phyloP scores from a whole-genome alignment of 2,113 vertebrate genomes.

The Dryoscopus gambensis region DNA sequence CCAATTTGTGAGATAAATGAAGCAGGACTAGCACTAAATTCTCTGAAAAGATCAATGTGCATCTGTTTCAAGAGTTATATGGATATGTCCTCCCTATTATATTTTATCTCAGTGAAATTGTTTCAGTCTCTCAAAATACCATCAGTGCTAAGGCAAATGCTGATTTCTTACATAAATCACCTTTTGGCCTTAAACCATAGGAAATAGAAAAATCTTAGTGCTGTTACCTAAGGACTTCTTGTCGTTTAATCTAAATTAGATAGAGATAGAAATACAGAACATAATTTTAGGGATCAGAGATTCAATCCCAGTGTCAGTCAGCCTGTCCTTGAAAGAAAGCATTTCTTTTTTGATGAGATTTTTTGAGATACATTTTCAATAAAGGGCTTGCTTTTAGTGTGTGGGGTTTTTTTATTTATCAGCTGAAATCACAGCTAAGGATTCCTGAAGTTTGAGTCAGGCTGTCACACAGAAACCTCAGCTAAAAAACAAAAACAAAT shows the following conservation, averaged over 20 bases:
- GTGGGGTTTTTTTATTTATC: neutral
- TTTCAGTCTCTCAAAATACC: neutral
- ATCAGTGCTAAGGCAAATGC: neutral
- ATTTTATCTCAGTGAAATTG: neutral
- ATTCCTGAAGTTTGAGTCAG: neutral
- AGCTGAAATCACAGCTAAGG: neutral
- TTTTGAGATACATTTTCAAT: neutral
- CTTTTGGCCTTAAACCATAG: neutral
- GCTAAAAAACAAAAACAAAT: neutral
- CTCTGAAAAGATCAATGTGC: neutral
- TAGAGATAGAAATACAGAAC: neutral
- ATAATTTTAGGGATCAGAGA: constrained; percentile 9
- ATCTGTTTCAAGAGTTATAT: neutral
- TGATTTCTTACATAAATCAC: constrained; percentile 9
- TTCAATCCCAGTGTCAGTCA: neutral
- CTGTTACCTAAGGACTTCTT: neutral
- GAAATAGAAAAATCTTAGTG: neutral
- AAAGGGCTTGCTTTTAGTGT: neutral
- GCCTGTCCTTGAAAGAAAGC: neutral
- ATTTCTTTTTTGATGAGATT: neutral
- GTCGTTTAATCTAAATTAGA: neutral
- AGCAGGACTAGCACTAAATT: neutral
- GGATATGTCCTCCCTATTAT: neutral
- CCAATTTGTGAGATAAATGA: neutral
- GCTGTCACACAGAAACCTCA: neutral